Evolutionary conservation across 1,140 invertebrate genomes (phyloP), one percentile per base, ranked within the genome.

Genomic region (Anagrus nilaparvatae): DNA sequence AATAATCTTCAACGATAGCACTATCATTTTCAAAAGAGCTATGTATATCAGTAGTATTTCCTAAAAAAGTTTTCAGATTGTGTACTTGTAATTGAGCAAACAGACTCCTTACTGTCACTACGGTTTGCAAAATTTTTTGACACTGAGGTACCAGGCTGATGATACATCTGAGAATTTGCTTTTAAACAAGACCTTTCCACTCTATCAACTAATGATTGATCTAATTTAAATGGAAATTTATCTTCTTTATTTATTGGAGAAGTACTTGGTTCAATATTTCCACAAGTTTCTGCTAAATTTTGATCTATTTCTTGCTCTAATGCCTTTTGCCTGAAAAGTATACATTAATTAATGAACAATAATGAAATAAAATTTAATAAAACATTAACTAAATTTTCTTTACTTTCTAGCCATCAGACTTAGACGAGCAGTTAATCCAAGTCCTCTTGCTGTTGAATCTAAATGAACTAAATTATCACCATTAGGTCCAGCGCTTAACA

Each of bases 271-370:
- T 93, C 90, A 20, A 93, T 81, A 59, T 92, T 93, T 44, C 94
- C 90, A 61, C 86, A 94, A 0, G 87, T 93, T 68, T 95, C 91
- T 1, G 87, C 73, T 21, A 94, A 68, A 54, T 79, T 84, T 52
- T 82, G 81, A 61, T 91, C 87, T 24, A 95, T 73, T 59, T 94
- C 90, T 56, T 88, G 84, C 55, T 93, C 82, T 7, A 95, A 56
- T 3, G 88, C 89, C 47, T 84, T 80, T 53, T 91, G 86, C 58
- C 92, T 49, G 19, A 2, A 36, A 37, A 29, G 16, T 29, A 21
- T 29, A 24, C 4, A 9, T 18, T 25, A 16, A 27, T n/a, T 6
- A 7, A 12, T 7, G 6, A 27, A 6, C 24, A 27, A 27, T 12
- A n/a, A n/a, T n/a, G n/a, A n/a, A n/a, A n/a, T n/a, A n/a, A 14